Percentiles rank a stretch among this genome's conserved stretches.
phyloP scores from a whole-genome alignment of 1,140 invertebrate genomes.

The Bombyx mori region ASM3026992v2 NC_085133.1:6909001-6909500 shows the following conservation, averaged over 20 bases:
- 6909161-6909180: background rate
- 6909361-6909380: constrained; percentile 47
- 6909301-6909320: constrained; percentile 59
- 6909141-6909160: background rate
- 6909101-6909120: too few species aligned
- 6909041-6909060: too few species aligned
- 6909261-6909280: constrained; percentile 69
- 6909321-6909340: constrained; percentile 52
- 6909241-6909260: constrained; percentile 41
- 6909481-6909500: constrained; percentile 65
- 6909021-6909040: too few species aligned
- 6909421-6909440: constrained; percentile 76
- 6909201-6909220: constrained; percentile 32
- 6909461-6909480: constrained; percentile 69
- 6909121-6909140: too few species aligned
- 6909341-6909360: constrained; percentile 53
- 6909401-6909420: constrained; percentile 66
- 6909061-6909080: too few species aligned
- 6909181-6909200: too few species aligned
- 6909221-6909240: constrained; percentile 47
- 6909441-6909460: constrained; percentile 79
- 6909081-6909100: too few species aligned
- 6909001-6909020: too few species aligned
- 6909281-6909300: constrained; percentile 63
- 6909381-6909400: constrained; percentile 64